Evolutionary conservation across 2,113 vertebrate species (phyloP), one percentile per base, ranked within the genome.

Genomic region (Percina caprodes): DNA sequence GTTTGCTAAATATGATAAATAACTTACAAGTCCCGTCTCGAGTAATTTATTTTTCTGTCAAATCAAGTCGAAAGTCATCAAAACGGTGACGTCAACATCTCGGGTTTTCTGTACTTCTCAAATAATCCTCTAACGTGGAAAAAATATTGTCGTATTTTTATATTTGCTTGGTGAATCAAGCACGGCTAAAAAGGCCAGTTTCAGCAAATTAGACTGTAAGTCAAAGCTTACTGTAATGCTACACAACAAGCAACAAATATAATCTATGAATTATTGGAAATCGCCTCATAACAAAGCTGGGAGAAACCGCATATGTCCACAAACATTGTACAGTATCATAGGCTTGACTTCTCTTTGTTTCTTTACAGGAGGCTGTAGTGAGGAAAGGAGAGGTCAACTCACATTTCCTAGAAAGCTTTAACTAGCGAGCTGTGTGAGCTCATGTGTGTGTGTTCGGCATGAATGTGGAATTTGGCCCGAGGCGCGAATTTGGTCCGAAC

Each of bases 381-480:
- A 87, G 69, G 74, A 78, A 75, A 78, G 70, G 4, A 62, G 73
- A 74, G 84, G 90, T 87, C 84, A 87, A 80, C 77, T 87, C 69
- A 49, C 71, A 30, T 79, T 91, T 91, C 86, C 88, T 90, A 77
- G 88, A 91, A 87, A 91, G 90, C 88, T 85, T 74, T 69, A 81
- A 74, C 72, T 2, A 42, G 51, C 30, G 81, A 90, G 65, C 88
- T 14, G 66, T 77, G 75, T 68, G 66, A 56, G 70, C 30, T 54
- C 54, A 39, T 70, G 84, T 86, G 66, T n/a, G 72, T 69, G 73
- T 1, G 59, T 39, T 86, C 70, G 10, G 77, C 74, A 35, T n/a
- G 58, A 52, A 81, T 73, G 82, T 81, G 88, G 84, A 91, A 88
- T 88, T 83, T 79, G 61, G 77, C 90, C 77, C 6, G 56, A 77